phyloP scores from a whole-genome alignment of 2,113 vertebrate species.

The Scomber scombrus region DNA sequence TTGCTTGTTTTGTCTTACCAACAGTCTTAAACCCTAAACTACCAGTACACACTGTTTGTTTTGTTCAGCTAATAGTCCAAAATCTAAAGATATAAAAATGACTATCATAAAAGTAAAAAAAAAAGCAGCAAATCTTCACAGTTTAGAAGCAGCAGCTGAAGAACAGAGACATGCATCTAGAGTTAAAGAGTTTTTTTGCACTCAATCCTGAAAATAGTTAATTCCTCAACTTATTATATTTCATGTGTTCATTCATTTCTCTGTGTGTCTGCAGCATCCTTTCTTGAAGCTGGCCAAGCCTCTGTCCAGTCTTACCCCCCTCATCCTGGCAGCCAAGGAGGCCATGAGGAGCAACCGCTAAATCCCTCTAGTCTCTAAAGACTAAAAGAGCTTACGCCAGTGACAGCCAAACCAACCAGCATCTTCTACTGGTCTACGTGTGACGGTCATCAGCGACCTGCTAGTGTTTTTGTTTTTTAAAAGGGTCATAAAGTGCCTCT shows the following conservation, averaged over 20 bases:
- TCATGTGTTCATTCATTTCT: neutral
- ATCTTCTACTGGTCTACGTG: conserved; percentile 8
- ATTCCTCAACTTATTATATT: neutral
- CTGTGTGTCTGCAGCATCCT: conserved; percentile 74
- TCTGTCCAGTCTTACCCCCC: conserved; percentile 85
- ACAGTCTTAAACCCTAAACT: no score
- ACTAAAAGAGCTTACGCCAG: conserved; percentile 7
- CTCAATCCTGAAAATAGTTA: neutral
- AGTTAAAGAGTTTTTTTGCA: no score
- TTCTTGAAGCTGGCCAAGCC: conserved; percentile 86
- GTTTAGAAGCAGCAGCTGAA: no score
- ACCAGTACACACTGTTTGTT: no score
- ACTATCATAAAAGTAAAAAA: no score
- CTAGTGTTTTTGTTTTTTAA: conserved; percentile 20
- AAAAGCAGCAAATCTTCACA: no score
- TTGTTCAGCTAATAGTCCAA: no score
- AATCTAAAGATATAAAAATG: no score
- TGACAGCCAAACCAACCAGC: conserved; percentile 7
- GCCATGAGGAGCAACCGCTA: conserved; percentile 85
- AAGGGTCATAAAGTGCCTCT: conserved; percentile 29
- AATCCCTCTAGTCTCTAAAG: conserved; percentile 18
- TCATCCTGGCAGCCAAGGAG: conserved; percentile 86
- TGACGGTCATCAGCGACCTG: conserved; percentile 28
- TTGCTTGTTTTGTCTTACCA: no score
- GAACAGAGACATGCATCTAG: no score